Base-by-base conservation (phyloP, 1,140 invertebrate species). In the Aradophagus sp. region DNA sequence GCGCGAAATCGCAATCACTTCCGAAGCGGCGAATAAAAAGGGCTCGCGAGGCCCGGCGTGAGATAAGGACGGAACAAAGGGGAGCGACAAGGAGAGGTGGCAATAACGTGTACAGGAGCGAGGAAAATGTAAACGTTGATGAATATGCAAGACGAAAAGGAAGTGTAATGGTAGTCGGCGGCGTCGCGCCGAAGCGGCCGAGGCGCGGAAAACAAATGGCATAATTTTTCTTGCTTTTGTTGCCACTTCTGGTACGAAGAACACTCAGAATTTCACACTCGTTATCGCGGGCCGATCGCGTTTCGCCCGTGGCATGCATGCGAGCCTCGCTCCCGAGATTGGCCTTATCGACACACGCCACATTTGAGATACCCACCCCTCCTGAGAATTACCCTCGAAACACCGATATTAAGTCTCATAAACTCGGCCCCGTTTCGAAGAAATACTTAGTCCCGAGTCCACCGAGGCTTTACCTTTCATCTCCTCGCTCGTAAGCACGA, bases 401-500 rank as follows among this genome's bases (percentile, higher is more conserved):
- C 79, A 80, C 79, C 75, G 76, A 83, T 80, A 83, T 83, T 82
- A 83, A 81, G 79, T 81, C 78, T 78, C 80, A 53, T 78, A 81
- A 82, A 77, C 75, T 77, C 74, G 61, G 72, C 67, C 38, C 48
- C 47, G 67, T 62, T 80, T 82, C 80, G 74, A 55, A 77, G 81
- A 82, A 83, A 80, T 79, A 77, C 76, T 77, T 77, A 77, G 63
- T 73, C 66, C n/a, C n/a, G n/a, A n/a, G 61, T 69, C 58, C 55
- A 50, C 14, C n/a, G n/a, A n/a, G 44, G 32, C 32, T 44, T 44
- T 32, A 55, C 63, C 71, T 79, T 79, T 69, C 71, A 73, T 77
- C 74, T 68, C 59, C 67, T 65, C 50, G 42, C 53, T 61, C 47
- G 31, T 61, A 61, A 73, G 55, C 79, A 79, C 81, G 76, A 84